These are phyloP conservation scores for Lithosia quadra DNA, from an alignment of 2,888 invertebrate species.

Conservation along the genomic window DNA sequence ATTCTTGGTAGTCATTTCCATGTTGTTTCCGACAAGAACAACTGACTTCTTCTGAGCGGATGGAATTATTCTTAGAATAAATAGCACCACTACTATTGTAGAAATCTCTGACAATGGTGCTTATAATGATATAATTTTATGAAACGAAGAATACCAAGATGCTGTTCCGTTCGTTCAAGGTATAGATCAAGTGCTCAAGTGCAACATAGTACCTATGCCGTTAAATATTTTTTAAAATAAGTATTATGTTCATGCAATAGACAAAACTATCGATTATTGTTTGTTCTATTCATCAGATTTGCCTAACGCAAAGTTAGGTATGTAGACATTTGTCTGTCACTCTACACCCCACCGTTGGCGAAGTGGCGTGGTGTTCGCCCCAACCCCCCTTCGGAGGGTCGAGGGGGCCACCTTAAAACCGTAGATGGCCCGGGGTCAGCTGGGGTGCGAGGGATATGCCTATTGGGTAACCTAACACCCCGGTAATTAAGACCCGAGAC, in stretches of 20 bases:
- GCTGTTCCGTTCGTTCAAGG: background rate
- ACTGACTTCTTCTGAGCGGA: constrained; percentile 15
- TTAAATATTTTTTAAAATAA: too few relatives aligned
- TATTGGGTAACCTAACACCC: too few relatives aligned
- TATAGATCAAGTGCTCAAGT: constrained; percentile 2
- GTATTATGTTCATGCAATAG: background rate
- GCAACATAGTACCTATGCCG: background rate
- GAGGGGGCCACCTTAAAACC: too few relatives aligned
- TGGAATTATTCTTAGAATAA: constrained; percentile 16
- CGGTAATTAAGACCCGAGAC: too few relatives aligned
- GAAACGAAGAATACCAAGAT: constrained; percentile 6
- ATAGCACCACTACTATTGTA: background rate
- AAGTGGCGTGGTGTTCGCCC: too few relatives aligned
- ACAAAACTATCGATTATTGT: background rate
- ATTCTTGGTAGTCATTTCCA: constrained; percentile 21
- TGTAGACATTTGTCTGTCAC: too few relatives aligned
- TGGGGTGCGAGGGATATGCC: too few relatives aligned
- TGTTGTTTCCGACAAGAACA: constrained; percentile 18
- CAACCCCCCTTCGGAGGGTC: too few relatives aligned
- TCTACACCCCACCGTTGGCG: too few relatives aligned
- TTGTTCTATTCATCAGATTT: background rate
- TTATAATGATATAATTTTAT: constrained; percentile 2
- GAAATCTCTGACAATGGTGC: constrained; percentile 14
- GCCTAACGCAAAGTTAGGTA: background rate
- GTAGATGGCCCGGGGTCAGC: too few relatives aligned